Evolutionary conservation across 2,797 vertebrate genomes (phyloP).

Genomic region (Parambassis ranga): DNA sequence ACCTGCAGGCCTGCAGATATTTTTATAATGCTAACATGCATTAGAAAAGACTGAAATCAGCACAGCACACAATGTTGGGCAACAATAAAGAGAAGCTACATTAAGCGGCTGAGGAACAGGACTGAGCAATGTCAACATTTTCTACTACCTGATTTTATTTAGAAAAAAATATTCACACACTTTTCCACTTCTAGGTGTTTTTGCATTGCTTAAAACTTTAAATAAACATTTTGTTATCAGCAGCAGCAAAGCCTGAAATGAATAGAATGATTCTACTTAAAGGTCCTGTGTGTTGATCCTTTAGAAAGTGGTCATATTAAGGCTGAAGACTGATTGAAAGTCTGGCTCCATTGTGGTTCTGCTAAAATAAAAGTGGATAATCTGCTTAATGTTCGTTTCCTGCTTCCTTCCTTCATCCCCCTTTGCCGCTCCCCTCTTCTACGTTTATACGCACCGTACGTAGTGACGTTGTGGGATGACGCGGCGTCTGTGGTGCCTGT

Average conservation of each 20-base stretch:
- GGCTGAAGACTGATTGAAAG: background rate
- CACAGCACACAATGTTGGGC: conserved; percentile 31
- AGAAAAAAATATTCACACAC: no score
- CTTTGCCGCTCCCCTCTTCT: background rate
- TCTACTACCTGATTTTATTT: background rate
- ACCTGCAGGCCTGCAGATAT: conserved; percentile 88
- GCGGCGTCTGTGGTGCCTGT: conserved; percentile 15
- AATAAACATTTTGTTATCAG: no score
- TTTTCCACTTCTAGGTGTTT: no score
- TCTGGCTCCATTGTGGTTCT: no score
- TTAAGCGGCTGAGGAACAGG: background rate
- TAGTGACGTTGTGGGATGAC: background rate
- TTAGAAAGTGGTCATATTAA: background rate
- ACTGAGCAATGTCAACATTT: conserved; percentile 26
- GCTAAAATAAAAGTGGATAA: no score
- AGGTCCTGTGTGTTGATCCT: no score
- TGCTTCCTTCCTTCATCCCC: no score
- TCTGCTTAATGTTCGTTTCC: no score
- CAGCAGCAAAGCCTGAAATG: no score
- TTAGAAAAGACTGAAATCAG: conserved; percentile 5
- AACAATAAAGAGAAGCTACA: background rate
- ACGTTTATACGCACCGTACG: background rate
- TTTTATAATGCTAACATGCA: conserved; percentile 40
- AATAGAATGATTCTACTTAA: no score
- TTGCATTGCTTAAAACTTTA: no score